Evolutionary conservation across 2,113 vertebrate species (phyloP), one percentile per base, ranked within the genome.

Genomic region (Eleginops maclovinus): DNA sequence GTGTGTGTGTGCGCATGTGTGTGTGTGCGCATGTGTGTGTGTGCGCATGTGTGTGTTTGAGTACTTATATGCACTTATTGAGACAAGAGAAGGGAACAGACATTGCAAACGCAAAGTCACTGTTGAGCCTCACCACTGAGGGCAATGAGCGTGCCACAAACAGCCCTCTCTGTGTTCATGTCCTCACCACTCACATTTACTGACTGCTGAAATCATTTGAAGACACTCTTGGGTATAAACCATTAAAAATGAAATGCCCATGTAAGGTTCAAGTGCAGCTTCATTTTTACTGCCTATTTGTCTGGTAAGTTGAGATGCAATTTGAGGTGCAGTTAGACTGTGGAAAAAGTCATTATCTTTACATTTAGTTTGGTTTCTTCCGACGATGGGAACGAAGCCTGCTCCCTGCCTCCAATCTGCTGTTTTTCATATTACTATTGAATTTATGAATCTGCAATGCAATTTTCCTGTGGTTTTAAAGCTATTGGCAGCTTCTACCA

Each of bases 381-480:
- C 46, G 28, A 87, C 51, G 49, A 50, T 85, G 74, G 78, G 77
- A 91, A 84, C 88, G 67, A 64, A 67, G 77, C 65, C 77, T 10
- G 1, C 59, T 84, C 65, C 55, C 60, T 79, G 58, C 84, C 76
- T 89, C 79, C 87, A 85, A 75, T 89, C 81, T 74, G 84, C 89
- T 91, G 89, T 84, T 92, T 87, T 90, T 92, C 84, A 74, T 84
- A 91, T 92, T 87, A 89, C 78, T 51, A 83, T 85, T 90, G 81
- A 87, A 93, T 92, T 92, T 92, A 91, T 91, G 88, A 89, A 92
- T 90, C 63, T 63, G 47, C 89, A 86, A 92, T 87, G 83, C 69
- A 87, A 90, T 92, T 92, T 92, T 85, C 89, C 89, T 88, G 88
- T 79, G 88, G 91, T 90, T 92, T 92, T 89, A 89, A 87, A 63